Conservation (phyloP, 2,113 vertebrate genomes). For the Pollimyrus isidori region DNA sequence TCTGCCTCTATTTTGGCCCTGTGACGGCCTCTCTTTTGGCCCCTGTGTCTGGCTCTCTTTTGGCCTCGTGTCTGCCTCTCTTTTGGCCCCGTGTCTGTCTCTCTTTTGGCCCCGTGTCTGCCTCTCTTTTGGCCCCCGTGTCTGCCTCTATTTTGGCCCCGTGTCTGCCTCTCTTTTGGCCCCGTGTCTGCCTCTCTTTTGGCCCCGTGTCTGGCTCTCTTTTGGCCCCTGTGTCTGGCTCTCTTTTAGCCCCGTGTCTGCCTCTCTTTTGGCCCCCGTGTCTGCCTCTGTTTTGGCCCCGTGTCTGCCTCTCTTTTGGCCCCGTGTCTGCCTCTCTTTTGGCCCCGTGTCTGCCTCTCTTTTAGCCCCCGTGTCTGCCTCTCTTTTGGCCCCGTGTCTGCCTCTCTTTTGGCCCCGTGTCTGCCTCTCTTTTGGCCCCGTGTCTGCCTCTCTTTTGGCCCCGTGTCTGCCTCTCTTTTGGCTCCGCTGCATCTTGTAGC, state of each 20-base stretch:
- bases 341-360: conserved; percentile 26
- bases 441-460: conserved; percentile 43
- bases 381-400: conserved; percentile 39
- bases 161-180: conserved; percentile 43
- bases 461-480: conserved; percentile 36
- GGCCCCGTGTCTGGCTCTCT: conserved; percentile 32
- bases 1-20: conserved; percentile 39
- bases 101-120: conserved; percentile 49
- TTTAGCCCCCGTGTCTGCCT: conserved; percentile 37
- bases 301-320: too few species aligned
- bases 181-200: conserved; percentile 46
- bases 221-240: conserved; percentile 51
- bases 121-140: conserved; percentile 35
- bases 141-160: conserved; percentile 42
- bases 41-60: conserved; percentile 47
- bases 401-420: conserved; percentile 38
- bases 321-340: conserved; percentile 50
- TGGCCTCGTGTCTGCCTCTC: conserved; percentile 46
- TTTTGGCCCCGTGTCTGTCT: conserved; percentile 24
- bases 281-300: too few species aligned
- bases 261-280: conserved; percentile 45
- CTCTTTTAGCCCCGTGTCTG: conserved; percentile 39
- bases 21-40: conserved; percentile 43
- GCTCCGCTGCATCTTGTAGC: conserved; percentile 42
- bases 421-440: conserved; percentile 40